Evolutionary conservation across 53 echinoderm and acorn worm genomes (phyloP), one percentile per base, ranked within the genome.

Genomic region (Henricia sp.): DNA sequence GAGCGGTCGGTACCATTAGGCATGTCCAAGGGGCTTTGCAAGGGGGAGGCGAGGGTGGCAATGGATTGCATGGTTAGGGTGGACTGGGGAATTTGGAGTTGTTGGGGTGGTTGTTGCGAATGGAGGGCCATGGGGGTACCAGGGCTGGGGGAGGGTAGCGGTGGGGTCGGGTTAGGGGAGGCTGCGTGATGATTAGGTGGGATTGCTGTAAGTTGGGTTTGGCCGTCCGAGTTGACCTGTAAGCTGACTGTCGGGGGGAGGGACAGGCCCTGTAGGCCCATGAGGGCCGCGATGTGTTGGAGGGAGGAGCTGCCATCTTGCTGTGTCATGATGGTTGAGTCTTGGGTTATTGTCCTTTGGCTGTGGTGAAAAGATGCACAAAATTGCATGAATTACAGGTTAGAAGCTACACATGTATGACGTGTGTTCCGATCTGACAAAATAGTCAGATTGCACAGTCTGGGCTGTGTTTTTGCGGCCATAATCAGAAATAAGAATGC

Each of bases 211-310:
- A 63, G 63, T 27, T 80, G 80, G 41, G 77, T 30, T 34, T 80
- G 80, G 26, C 35, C 80, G 20, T 80, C 65, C 17, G 80, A 50
- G 63, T 46, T 80, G 13, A 80, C 80, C 46, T 78, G 78, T 24
- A 80, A 35, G 80, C n/a, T 50, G 80, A 64, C 64, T 39, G 80
- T 63, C 33, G 75, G 0, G 36, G 75, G 75, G 4, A 74, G 33
- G 27, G 75, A 57, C 30, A 89, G 63, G 34, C 75, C 84, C 71
- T 71, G 83, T 13, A 88, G 63, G 65, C 73, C 84, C 84, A 89
- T 83, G 26, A 89, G 74, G 51, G 83, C 83, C 1, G 89, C 84
- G 2, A 89, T 83, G 52, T 89, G 89, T 68, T 89, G 89, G 11
- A 89, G 70, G 21, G 89, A 72, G n/a, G 83, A 83, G 16, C 83